These are phyloP conservation scores for Anas flavirostris DNA, from an alignment of 2,797 vertebrate species.

Conservation along the genomic window DNA sequence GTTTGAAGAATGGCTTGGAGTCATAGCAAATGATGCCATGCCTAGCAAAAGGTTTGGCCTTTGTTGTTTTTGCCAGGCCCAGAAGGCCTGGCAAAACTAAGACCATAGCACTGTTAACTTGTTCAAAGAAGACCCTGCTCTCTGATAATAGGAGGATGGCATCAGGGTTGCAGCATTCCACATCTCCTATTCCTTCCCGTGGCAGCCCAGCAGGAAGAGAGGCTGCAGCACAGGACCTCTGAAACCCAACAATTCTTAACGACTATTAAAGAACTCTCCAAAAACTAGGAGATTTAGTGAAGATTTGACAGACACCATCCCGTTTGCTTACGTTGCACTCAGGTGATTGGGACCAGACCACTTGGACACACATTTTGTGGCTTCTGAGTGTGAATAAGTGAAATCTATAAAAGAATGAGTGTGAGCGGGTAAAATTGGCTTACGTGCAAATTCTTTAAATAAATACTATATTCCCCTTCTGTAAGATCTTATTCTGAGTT, in stretches of 20 bases:
- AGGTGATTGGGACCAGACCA: not conserved
- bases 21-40: not conserved
- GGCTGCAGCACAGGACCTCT: not conserved
- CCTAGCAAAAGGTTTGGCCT: not conserved
- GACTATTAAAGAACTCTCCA: not conserved
- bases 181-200: not conserved
- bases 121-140: not conserved
- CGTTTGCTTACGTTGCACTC: not conserved
- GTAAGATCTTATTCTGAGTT: not conserved
- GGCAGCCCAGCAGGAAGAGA: not conserved
- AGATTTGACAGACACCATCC: not conserved
- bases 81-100: not conserved
- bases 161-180: not conserved
- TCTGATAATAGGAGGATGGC: not conserved
- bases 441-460: not conserved
- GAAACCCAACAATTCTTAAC: not conserved
- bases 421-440: not conserved
- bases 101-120: not conserved
- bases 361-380: not conserved
- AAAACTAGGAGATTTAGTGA: not conserved
- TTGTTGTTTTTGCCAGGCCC: not conserved
- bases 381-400: not conserved
- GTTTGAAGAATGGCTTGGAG: not conserved
- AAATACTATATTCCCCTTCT: not conserved
- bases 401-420: not conserved